Evolutionary conservation across 1,140 invertebrate species (phyloP).

Genomic region (Eriocheir sinensis): DNA sequence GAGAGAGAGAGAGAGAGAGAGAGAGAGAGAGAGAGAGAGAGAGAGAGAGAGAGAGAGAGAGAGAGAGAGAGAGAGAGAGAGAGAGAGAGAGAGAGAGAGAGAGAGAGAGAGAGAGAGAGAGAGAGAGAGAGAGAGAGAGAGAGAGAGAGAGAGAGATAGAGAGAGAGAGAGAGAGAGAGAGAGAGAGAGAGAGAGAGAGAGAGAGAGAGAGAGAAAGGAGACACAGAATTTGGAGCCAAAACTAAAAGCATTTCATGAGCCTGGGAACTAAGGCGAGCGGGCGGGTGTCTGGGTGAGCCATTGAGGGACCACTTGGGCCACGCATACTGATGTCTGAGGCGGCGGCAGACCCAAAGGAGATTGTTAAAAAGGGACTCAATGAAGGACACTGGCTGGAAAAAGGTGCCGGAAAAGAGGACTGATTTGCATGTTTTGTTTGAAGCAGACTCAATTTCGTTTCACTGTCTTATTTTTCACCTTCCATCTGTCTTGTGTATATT

Average conservation of each 20-base stretch:
- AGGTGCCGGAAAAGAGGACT: neutral
- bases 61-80: no score
- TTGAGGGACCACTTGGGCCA: neutral
- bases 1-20: no score
- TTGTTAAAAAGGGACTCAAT: neutral
- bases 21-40: no score
- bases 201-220: neutral
- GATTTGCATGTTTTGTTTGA: neutral
- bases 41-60: no score
- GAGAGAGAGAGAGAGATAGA: neutral
- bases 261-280: neutral
- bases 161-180: neutral
- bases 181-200: neutral
- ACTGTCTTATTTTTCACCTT: neutral
- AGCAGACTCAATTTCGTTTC: neutral
- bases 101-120: neutral
- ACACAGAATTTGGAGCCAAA: neutral
- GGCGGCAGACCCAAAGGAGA: neutral
- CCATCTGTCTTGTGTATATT: neutral
- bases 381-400: no score
- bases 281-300: neutral
- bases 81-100: neutral
- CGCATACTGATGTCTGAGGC: slow-evolving; percentile 10
- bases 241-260: neutral
- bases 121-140: neutral